These are phyloP conservation scores for Netelia fuscicornis DNA, from an alignment of 2,888 invertebrate genomes.

Conservation along the genomic window DNA sequence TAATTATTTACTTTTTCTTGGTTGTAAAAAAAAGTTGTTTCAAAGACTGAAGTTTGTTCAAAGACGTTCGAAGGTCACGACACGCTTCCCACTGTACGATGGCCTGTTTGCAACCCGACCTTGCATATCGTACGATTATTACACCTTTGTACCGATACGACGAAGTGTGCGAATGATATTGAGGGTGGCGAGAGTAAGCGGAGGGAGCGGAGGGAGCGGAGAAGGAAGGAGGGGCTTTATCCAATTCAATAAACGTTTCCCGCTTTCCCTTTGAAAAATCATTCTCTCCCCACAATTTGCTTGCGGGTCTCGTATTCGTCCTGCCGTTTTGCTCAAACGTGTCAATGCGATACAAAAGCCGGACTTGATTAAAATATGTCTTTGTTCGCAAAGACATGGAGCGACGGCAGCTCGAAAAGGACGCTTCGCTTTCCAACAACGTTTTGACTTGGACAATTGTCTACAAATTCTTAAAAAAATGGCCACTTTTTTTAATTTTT, in stretches of 20 bases:
- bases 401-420: not conserved
- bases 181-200: not conserved
- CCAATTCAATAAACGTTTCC: conserved; percentile 63
- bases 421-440: conserved; percentile 16
- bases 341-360: conserved; percentile 14
- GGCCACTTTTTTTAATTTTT: too few species aligned
- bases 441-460: not conserved
- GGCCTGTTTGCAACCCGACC: conserved; percentile 24
- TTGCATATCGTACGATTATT: conserved; percentile 2
- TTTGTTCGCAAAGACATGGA: not conserved
- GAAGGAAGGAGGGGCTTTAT: not conserved
- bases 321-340: conserved; percentile 5
- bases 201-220: not conserved
- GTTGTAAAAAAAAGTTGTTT: too few species aligned
- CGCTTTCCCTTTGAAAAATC: conserved; percentile 66
- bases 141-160: not conserved
- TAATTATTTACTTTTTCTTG: too few species aligned
- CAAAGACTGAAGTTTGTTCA: not conserved
- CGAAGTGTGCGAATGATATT: too few species aligned
- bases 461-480: too few species aligned
- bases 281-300: conserved; percentile 42
- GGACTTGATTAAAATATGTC: conserved; percentile 28
- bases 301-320: not conserved
- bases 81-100: conserved; percentile 53
- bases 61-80: conserved; percentile 51